Conservation (phyloP, 1,140 invertebrate genomes). For the Dermatophagoides farinae region DNA sequence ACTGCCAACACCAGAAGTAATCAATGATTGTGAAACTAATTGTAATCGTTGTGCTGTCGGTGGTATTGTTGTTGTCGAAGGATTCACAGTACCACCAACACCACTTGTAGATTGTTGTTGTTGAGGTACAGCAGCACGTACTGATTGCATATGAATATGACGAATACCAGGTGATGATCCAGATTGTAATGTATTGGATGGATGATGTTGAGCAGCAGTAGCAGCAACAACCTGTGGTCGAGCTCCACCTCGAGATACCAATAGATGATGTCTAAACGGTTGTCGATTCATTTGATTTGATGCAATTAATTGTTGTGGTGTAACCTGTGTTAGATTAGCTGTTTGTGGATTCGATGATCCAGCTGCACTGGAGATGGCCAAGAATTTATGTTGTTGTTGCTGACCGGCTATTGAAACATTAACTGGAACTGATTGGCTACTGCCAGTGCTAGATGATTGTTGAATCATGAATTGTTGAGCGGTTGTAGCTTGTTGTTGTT, state of each 20-base stretch:
- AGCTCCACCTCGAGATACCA: background rate
- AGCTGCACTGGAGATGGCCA: background rate
- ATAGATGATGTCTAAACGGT: background rate
- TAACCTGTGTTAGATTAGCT: background rate
- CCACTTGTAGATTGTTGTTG: background rate
- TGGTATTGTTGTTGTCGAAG: background rate
- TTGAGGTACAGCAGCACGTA: no score
- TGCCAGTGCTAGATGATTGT: no score
- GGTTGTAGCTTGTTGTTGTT: background rate
- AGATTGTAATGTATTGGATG: no score
- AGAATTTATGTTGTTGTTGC: background rate
- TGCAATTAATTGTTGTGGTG: background rate
- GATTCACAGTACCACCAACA: background rate
- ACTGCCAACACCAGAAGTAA: no score
- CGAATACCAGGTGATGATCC: no score
- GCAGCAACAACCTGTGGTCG: no score
- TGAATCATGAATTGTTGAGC: background rate
- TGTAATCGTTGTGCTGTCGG: background rate
- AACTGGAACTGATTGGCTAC: background rate
- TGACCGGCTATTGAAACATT: background rate
- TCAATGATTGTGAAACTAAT: no score
- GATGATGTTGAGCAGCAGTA: no score
- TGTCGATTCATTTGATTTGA: background rate
- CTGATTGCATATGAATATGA: no score
- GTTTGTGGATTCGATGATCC: background rate